Conservation (phyloP, 2,888 invertebrate species). For the Agrilus cyanescens region DNA sequence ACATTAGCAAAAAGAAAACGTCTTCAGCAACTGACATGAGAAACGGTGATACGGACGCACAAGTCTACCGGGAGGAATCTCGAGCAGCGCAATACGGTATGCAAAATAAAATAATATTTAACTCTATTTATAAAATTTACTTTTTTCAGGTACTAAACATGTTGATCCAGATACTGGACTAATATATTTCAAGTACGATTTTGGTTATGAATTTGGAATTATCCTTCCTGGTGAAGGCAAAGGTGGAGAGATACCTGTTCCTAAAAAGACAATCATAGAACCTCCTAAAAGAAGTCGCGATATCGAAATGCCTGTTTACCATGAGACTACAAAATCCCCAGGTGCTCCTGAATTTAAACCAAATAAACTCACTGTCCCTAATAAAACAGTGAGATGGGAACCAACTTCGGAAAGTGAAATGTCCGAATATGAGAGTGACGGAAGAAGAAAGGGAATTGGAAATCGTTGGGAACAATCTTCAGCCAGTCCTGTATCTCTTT, state of each 20-base stretch:
- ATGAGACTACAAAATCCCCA: slow-evolving; percentile 40
- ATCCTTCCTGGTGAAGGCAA: slow-evolving; percentile 55
- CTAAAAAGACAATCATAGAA: slow-evolving; percentile 36
- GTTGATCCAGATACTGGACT: slow-evolving; percentile 64
- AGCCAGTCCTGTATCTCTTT: slow-evolving; percentile 44
- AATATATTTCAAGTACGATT: slow-evolving; percentile 73
- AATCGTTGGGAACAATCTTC: slow-evolving; percentile 37
- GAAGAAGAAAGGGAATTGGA: slow-evolving; percentile 32
- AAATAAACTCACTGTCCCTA: slow-evolving; percentile 30
- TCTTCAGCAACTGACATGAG: slow-evolving; percentile 33
- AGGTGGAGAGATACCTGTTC: slow-evolving; percentile 34
- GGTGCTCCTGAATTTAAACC: slow-evolving; percentile 31
- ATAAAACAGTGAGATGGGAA: slow-evolving; percentile 46
- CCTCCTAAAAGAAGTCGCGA: slow-evolving; percentile 45
- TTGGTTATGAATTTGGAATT: slow-evolving; percentile 68
- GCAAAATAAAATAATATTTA: slow-evolving; percentile 19
- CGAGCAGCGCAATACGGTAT: slow-evolving; percentile 60
- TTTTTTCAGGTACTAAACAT: slow-evolving; percentile 55
- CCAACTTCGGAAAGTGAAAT: slow-evolving; percentile 51
- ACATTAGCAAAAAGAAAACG: slow-evolving; percentile 38
- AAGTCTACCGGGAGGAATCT: slow-evolving; percentile 59
- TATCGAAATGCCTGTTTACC: slow-evolving; percentile 55
- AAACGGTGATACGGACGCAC: slow-evolving; percentile 42
- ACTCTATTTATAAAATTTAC: background rate
- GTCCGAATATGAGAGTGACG: slow-evolving; percentile 44